Conservation (phyloP, 2,113 vertebrate genomes). For the Vicugna pacos region DNA sequence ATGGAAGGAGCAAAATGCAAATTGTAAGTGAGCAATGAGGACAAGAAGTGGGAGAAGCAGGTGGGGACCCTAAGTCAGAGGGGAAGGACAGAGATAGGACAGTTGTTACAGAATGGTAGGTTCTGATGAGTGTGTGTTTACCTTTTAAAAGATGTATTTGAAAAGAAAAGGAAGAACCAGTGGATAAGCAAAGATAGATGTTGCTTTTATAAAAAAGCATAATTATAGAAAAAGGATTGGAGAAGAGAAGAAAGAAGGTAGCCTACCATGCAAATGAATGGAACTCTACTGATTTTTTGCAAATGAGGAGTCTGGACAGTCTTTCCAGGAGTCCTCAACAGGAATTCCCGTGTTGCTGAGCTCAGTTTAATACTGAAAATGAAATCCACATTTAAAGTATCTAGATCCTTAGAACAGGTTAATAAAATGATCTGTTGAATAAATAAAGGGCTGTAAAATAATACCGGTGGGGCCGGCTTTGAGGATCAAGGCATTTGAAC, state of each 20-base stretch:
- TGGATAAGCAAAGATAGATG: not conserved
- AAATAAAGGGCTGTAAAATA: constrained; percentile 13
- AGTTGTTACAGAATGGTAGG: not conserved
- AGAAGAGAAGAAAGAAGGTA: constrained; percentile 5
- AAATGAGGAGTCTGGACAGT: not conserved
- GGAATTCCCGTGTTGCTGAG: constrained; percentile 35
- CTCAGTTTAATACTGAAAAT: constrained; percentile 36
- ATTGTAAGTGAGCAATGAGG: not conserved
- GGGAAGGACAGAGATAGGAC: not conserved
- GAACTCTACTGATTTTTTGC: constrained; percentile 53
- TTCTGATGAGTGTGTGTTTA: not conserved
- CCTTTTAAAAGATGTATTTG: constrained; percentile 1
- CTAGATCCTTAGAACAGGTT: not conserved
- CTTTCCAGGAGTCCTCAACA: not conserved
- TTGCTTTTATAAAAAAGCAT: not conserved
- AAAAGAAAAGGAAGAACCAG: not conserved
- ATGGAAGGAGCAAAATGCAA: not conserved
- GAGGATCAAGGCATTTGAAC: not conserved
- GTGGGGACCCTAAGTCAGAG: not conserved
- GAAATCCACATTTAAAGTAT: constrained; percentile 37
- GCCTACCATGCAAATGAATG: constrained; percentile 38
- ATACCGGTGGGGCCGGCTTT: not conserved
- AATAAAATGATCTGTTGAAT: constrained; percentile 13
- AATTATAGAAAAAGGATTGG: not conserved
- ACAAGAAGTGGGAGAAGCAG: not conserved